Conservation (phyloP, 2,797 vertebrate genomes). For the Tamandua tetradactyla region DNA sequence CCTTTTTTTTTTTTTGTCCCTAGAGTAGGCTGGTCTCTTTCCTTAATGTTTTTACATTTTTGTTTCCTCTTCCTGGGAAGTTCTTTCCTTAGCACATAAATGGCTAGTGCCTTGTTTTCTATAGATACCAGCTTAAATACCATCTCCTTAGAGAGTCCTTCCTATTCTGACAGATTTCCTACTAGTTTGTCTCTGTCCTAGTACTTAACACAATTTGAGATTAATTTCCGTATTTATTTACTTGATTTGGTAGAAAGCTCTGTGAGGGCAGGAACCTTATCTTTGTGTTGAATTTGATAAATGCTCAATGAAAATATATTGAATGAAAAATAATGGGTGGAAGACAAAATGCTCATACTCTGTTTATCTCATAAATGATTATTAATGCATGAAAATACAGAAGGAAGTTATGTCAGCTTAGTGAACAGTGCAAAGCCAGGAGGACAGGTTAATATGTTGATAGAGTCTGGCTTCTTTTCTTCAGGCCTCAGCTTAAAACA, state of each 20-base stretch:
- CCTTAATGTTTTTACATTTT: background rate
- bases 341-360: background rate
- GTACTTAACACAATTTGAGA: background rate
- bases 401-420: background rate
- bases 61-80: background rate
- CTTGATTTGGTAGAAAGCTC: background rate
- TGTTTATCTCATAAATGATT: background rate
- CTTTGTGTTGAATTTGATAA: background rate
- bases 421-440: background rate
- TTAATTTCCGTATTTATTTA: background rate
- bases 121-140: background rate
- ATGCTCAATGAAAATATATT: background rate
- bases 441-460: background rate
- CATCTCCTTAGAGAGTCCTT: background rate
- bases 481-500: background rate
- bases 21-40: background rate
- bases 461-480: background rate
- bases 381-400: background rate
- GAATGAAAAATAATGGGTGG: background rate
- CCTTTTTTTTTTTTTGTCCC: background rate
- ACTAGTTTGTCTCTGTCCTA: background rate
- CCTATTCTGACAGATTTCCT: background rate
- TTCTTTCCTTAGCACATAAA: background rate
- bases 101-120: background rate
- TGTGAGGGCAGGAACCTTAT: background rate